These are phyloP conservation scores for Pelmatolapia mariae DNA, from an alignment of 2,113 vertebrate genomes.

Conservation along the genomic window DNA sequence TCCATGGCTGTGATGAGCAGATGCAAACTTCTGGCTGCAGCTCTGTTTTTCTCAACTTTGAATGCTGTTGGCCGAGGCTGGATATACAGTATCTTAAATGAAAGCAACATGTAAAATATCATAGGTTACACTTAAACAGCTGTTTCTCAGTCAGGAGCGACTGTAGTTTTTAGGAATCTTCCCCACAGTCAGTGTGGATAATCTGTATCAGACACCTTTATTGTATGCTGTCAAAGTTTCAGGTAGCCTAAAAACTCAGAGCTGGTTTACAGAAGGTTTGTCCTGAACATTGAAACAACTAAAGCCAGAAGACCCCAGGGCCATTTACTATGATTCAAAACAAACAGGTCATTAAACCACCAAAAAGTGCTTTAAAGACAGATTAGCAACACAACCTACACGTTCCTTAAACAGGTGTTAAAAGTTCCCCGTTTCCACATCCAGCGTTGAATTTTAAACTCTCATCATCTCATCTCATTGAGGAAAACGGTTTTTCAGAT, in stretches of 20 bases:
- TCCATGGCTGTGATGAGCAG: background rate
- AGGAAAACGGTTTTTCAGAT: background rate
- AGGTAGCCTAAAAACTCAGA: background rate
- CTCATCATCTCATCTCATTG: background rate
- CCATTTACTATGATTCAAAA: background rate
- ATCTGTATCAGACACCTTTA: background rate
- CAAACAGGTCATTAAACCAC: background rate
- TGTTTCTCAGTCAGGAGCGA: background rate
- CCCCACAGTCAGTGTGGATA: background rate
- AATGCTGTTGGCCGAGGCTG: background rate
- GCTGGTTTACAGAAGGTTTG: background rate
- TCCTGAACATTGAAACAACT: background rate
- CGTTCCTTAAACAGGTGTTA: background rate
- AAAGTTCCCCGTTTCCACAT: background rate
- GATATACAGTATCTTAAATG: background rate
- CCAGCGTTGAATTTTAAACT: background rate
- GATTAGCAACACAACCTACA: background rate
- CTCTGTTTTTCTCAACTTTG: background rate
- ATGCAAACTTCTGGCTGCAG: background rate
- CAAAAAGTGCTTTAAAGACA: background rate
- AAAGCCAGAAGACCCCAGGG: fast-evolving
- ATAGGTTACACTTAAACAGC: background rate
- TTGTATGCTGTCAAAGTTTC: background rate
- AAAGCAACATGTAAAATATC: background rate
- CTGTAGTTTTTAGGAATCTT: background rate